Base-by-base conservation (phyloP, 2,113 vertebrate genomes). In the Leptosomus discolor region DNA sequence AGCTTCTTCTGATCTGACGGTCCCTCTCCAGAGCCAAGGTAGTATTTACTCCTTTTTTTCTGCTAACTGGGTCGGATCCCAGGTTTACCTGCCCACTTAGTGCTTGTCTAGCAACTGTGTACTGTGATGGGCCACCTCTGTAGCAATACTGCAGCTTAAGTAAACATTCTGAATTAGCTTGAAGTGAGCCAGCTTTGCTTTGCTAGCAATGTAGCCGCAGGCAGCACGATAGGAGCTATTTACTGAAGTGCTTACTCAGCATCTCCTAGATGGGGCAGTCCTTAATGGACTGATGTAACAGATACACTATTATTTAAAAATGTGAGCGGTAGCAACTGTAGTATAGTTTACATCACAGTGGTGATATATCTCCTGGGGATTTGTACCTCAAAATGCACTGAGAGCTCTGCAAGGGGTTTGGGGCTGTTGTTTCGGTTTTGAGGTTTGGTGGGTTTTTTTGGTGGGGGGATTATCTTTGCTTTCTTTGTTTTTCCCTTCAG, bases 61-160 rank as follows among this genome's bases (percentile, higher is more conserved):
- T 6, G 1, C 23, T 79, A 46, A 30, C 10, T 0, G 0, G 10
- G 12, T 57, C 9, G 5, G 37, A 45, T 26, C 37, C 36, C 30
- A 77, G 57, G 74, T 45, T 12, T 73, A 11, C 46, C 45, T 70
- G 46, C 23, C 8, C 37, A 13, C 32, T 67, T 67, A 32, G 19
- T 41, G 22, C 32, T 74, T 74, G n/a, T 60, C 70, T 80, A 80
- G 18, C 37, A 64, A 9, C 22, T 39, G 11, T 12, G 6, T 22
- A 17, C 10, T 17, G 18, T 58, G n/a, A n/a, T 1, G 6, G 26
- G n/a, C 43, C 32, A 78, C 45, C 32, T 43, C 32, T 0, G 2
- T 54, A 41, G 63, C 2, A 4, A 37, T 60, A 5, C 26, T 58
- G n/a, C 56, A 71, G 46, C 23, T 77, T 37, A 67, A 81, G 60